Percentiles rank a stretch among this genome's conserved stretches.
These are phyloP conservation scores for Myoxocephalus aenaeus DNA, from an alignment of 2,797 vertebrate species.

Conservation along the genomic window DNA sequence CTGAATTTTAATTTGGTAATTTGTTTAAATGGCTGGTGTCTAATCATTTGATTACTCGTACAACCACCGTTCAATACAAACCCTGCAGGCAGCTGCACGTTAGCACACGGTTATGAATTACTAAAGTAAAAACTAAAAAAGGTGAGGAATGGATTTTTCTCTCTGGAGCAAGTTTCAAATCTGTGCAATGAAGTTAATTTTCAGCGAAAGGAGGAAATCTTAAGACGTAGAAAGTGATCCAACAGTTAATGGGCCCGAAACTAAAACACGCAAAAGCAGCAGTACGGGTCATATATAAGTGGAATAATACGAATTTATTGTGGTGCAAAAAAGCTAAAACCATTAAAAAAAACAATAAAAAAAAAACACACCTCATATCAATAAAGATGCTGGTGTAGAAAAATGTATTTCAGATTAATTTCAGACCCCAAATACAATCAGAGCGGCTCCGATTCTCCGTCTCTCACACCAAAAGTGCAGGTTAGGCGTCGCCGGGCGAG, in stretches of 20 bases:
- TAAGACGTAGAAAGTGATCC: not conserved
- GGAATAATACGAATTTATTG: not conserved
- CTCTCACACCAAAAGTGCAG: constrained; percentile 14
- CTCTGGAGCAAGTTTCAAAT: constrained; percentile 9
- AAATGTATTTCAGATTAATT: constrained; percentile 32
- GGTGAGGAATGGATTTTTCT: not conserved
- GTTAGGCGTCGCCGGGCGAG: not conserved
- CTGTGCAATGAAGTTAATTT: not conserved
- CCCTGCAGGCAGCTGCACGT: not conserved
- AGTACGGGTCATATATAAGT: not conserved
- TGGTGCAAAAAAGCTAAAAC: constrained; percentile 23
- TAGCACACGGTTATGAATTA: not conserved
- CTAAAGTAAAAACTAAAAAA: constrained; percentile 3
- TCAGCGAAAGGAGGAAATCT: not conserved
- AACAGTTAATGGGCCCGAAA: not conserved
- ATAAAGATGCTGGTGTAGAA: not conserved
- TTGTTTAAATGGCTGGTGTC: too few species aligned
- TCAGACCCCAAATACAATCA: constrained; percentile 28
- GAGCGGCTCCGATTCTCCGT: not conserved
- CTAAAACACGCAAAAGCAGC: not conserved
- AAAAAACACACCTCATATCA: not conserved
- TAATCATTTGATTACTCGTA: too few species aligned
- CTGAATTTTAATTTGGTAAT: too few species aligned
- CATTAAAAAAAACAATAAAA: not conserved
- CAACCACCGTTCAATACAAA: not conserved